Base-by-base conservation (phyloP, 2,113 vertebrate genomes). In the Otus sunia region DNA sequence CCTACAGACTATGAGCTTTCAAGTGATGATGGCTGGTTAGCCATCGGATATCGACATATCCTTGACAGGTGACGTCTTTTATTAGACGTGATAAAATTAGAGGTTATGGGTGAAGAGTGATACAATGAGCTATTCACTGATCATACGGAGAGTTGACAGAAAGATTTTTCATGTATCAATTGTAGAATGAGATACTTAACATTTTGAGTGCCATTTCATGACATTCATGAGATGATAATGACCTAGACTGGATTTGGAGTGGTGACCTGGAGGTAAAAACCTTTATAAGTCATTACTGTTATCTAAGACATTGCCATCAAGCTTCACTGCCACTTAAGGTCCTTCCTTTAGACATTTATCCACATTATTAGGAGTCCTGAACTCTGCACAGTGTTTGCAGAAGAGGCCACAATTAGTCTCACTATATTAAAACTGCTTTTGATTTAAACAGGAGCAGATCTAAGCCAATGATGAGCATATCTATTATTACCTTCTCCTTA, bases 131-230 rank as follows among this genome's bases (percentile, higher is more conserved):
- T 26, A 37, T 59, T 92, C 94, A 20, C 22, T 7, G 26, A 55
- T 67, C 34, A 2, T 11, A 30, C 32, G 18, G 73, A 74, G 81
- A 84, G 66, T 2, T 82, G 84, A 79, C 32, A n/a, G 86, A 9
- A 20, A 74, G 47, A 53, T 79, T 69, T 83, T 69, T 91, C 73
- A 37, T 7, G 47, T 45, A 71, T 59, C 22, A 34, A 5, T 3
- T 75, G 79, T 11, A 45, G 60, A 92, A 86, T 1, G 8, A 60
- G 66, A 39, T 12, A 68, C 66, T 95, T 90, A 41, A 94, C 92
- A 91, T 95, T 96, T 85, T 37, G 36, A 96, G 62, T 22, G 86
- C 45, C 69, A 43, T 84, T 68, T 91, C 92, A 49, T 62, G 69
- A 5, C 76, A 72, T 69, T 92, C 76, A 92, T 49, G 83, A 91